Evolutionary conservation across 2,888 invertebrate species (phyloP).

Genomic region (Acholoe squamosa): DNA sequence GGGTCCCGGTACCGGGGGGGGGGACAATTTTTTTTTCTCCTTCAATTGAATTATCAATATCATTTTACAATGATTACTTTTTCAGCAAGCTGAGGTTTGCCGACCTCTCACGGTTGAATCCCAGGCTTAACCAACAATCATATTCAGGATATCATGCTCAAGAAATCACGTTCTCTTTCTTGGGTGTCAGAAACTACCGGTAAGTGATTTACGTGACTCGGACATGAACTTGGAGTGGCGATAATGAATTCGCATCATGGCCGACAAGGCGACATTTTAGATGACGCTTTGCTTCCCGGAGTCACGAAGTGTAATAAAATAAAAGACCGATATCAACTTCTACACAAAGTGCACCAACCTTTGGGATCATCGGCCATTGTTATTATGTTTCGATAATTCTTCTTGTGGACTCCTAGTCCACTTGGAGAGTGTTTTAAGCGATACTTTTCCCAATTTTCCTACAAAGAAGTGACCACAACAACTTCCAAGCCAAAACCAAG

Average conservation of each 20-base stretch:
- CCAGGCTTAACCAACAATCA: no score
- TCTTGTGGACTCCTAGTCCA: neutral
- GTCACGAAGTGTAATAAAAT: neutral
- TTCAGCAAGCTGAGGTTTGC: no score
- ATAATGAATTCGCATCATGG: conserved; percentile 44
- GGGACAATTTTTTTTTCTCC: no score
- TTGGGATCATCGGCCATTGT: conserved; percentile 33
- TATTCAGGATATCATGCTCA: no score
- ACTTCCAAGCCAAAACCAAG: conserved; percentile 4
- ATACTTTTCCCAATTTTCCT: neutral
- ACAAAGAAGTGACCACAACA: conserved; percentile 20
- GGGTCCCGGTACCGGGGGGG: no score
- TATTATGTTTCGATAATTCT: neutral
- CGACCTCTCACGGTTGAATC: no score
- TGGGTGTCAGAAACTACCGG: no score
- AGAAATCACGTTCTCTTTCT: no score
- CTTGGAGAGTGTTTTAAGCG: neutral
- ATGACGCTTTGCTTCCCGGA: neutral
- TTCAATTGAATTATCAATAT: no score
- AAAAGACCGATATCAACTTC: neutral
- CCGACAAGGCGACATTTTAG: neutral
- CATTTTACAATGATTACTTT: no score
- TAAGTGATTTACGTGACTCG: no score
- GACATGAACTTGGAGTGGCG: no score
- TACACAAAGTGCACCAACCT: neutral